Evolutionary conservation across 92 coral and sea anemone genomes (phyloP), one percentile per base, ranked within the genome.

Genomic region (Porites rus): DNA sequence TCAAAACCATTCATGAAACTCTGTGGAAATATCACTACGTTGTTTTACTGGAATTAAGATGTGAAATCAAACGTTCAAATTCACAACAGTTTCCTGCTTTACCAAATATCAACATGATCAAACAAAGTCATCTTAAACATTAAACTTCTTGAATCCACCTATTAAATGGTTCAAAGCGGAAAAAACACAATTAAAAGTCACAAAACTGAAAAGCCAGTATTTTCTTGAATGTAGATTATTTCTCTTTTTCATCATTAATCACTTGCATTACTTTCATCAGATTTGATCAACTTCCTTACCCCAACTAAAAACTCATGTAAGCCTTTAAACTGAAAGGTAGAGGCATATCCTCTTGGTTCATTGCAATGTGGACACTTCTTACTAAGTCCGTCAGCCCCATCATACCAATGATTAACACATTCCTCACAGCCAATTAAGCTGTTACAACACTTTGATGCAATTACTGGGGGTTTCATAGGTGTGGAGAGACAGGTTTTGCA

Each of bases 281-380:
- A 65, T 17, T 1, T 83, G 16, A 91, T 24, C 21, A 72, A 54
- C 17, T 65, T 51, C 67, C 86, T 83, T 21, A 89, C 60, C 16
- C 91, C 93, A 53, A 12, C 59, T 10, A 92, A 72, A 76, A 92
- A 89, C 2, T 92, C 95, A 85, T 89, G 93, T 75, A 92, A 9
- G 6, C 93, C 95, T 31, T 92, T 92, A 67, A 89, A 89, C 60
- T 86, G 91, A 71, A 68, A 81, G 0, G 91, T 85, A 18, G 58
- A 85, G n/a, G 95, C 92, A 85, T 92, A 89, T 4, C 95, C 93
- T 64, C 91, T 80, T 11, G 95, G 89, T 72, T 89, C 92, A 81
- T 81, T 89, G 38, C 95, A 92, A 52, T 92, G 78, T 38, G 91
- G 92, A 78, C 86, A 92, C 70, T 89, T 92, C 88, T 92, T 89